A percentile compares a stretch with the other conserved stretches of the same genome.
Conservation (phyloP, 2,113 vertebrate species). For the Danio rerio region DNA sequence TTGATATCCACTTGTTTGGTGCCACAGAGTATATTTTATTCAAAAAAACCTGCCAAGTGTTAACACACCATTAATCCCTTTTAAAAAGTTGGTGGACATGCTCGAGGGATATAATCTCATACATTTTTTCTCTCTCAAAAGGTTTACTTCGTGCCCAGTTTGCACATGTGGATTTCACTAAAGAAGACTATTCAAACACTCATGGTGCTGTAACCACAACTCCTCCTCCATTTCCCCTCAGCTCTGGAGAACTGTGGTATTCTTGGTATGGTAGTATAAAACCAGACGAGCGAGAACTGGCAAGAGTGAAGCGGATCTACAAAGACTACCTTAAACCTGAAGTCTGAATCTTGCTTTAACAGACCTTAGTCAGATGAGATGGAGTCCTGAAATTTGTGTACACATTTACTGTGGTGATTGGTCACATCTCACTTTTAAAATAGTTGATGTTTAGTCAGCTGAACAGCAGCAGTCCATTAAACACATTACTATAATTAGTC, state of each 20-base stretch:
- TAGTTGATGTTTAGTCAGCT: not conserved
- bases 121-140: slow-evolving; percentile 57
- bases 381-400: not conserved
- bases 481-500: no score
- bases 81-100: not conserved
- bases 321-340: slow-evolving; percentile 75
- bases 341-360: slow-evolving; percentile 39
- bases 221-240: slow-evolving; percentile 67
- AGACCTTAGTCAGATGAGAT: no score
- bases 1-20: no score
- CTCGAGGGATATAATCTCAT: not conserved
- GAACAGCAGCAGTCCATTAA: not conserved
- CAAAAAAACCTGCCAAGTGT: no score
- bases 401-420: no score
- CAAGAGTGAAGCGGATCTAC: slow-evolving; percentile 79
- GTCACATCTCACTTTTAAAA: not conserved
- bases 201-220: slow-evolving; percentile 85
- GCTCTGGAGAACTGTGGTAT: slow-evolving; percentile 78
- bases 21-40: no score
- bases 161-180: slow-evolving; percentile 74
- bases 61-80: not conserved
- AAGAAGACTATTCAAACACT: slow-evolving; percentile 78
- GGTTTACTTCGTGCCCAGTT: slow-evolving; percentile 80
- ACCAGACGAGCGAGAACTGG: slow-evolving; percentile 77
- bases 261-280: slow-evolving; percentile 82